A percentile compares a stretch with the other conserved stretches of the same genome.
phyloP scores from a whole-genome alignment of 2,797 vertebrate species.

The Protonibea diacanthus region DNA sequence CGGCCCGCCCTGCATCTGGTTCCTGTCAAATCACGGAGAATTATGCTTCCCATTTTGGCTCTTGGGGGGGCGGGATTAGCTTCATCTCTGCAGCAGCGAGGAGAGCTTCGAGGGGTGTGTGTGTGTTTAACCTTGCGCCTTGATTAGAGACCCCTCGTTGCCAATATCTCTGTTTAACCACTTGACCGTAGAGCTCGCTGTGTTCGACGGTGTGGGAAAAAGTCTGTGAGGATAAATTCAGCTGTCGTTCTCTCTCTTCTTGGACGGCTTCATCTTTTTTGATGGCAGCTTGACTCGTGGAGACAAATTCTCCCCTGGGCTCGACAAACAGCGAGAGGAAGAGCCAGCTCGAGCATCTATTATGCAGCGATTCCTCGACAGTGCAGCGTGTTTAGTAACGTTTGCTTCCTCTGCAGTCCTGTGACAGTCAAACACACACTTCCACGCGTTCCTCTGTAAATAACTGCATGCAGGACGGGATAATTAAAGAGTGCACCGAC shows the following conservation, averaged over 20 bases:
- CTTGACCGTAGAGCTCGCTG: slow-evolving; percentile 8
- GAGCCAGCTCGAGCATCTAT: slow-evolving; percentile 42
- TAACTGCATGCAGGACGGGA: slow-evolving; percentile 17
- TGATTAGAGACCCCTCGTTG: slow-evolving; percentile 39
- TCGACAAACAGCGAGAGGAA: slow-evolving; percentile 25
- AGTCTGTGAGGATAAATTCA: slow-evolving; percentile 9
- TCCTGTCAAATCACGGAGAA: slow-evolving; percentile 68
- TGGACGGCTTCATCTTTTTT: slow-evolving; percentile 35
- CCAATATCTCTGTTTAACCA: slow-evolving; percentile 24
- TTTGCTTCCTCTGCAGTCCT: slow-evolving; percentile 12
- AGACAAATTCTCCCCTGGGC: slow-evolving; percentile 25
- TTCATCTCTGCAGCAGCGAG: slow-evolving; percentile 34
- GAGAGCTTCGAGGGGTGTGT: slow-evolving; percentile 1
- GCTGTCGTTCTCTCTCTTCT: slow-evolving; percentile 24
- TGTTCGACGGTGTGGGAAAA: neutral
- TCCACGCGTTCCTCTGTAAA: slow-evolving; percentile 16
- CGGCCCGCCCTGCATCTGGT: slow-evolving; percentile 65
- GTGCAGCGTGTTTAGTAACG: slow-evolving; percentile 19
- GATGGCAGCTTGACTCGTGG: slow-evolving; percentile 31
- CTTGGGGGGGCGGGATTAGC: slow-evolving; percentile 50
- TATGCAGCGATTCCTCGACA: slow-evolving; percentile 57
- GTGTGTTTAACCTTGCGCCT: slow-evolving; percentile 55
- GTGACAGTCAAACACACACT: slow-evolving; percentile 31
- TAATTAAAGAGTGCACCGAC: slow-evolving; percentile 35
- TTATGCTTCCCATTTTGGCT: slow-evolving; percentile 54